Evolutionary conservation across 2,888 invertebrate species (phyloP).

Genomic region (Lysandra coridon): DNA sequence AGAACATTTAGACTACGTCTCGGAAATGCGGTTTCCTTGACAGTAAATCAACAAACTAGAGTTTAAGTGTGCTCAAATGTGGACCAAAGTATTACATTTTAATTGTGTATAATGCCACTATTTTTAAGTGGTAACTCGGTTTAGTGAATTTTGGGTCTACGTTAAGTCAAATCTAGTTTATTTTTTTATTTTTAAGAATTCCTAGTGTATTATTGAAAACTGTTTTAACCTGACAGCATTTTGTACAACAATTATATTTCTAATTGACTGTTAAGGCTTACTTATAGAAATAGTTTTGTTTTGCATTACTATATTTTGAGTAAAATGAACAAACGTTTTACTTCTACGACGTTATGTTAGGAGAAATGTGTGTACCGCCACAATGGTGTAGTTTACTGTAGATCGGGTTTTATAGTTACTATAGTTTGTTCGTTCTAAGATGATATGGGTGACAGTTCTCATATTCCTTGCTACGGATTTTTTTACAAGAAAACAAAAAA

Average conservation of each 20-base stretch:
- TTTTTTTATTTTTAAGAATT: conserved; percentile 22
- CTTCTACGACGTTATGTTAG: not conserved
- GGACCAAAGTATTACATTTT: conserved; percentile 70
- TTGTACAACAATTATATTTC: conserved; percentile 18
- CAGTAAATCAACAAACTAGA: conserved; percentile 54
- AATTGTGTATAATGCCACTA: conserved; percentile 44
- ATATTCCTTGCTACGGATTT: too few relatives aligned
- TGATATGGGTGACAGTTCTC: too few relatives aligned
- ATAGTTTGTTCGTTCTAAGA: too few relatives aligned
- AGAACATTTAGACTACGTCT: conserved; percentile 82
- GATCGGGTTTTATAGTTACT: not conserved
- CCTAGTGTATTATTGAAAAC: conserved; percentile 56
- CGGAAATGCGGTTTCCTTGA: conserved; percentile 84
- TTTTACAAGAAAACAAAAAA: too few relatives aligned
- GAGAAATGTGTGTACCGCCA: too few relatives aligned
- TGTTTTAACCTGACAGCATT: conserved; percentile 27
- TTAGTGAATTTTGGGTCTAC: conserved; percentile 39
- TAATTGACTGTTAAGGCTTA: conserved; percentile 8
- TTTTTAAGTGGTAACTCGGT: conserved; percentile 33
- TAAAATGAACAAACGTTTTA: not conserved
- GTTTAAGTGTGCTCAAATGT: conserved; percentile 71
- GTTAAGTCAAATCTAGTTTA: conserved; percentile 33
- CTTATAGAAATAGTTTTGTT: not conserved
- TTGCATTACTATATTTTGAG: not conserved
- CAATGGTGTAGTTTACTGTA: not conserved